Conservation (phyloP, 1,140 invertebrate species). For the Nebria ingens region DNA sequence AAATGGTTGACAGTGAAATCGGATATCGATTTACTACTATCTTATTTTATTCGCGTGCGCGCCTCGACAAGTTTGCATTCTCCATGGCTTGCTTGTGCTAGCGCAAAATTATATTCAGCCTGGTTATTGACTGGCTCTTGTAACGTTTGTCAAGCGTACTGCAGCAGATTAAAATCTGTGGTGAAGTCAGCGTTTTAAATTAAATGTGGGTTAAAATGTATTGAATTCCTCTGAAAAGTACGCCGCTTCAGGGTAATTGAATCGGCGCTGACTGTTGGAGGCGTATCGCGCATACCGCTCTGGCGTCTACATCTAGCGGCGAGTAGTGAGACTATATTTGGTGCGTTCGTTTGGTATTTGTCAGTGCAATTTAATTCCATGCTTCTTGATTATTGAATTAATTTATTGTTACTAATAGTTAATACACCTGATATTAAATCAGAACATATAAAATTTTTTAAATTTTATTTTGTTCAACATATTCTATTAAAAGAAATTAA, state of each 20-base stretch:
- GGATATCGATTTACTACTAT: constrained; percentile 2
- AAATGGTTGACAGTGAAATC: neutral
- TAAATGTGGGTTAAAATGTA: constrained; percentile 6
- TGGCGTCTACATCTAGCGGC: neutral
- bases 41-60: neutral
- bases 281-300: too few species aligned
- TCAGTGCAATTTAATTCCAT: too few species aligned
- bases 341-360: neutral
- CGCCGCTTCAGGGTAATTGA: neutral
- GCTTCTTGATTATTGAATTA: too few species aligned
- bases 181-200: constrained; percentile 1
- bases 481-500: too few species aligned
- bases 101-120: neutral
- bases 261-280: neutral
- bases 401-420: too few species aligned
- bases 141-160: neutral
- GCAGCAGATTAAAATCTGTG: neutral
- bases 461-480: too few species aligned
- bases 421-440: too few species aligned
- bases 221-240: neutral
- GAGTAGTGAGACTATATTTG: neutral
- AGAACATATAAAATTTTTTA: too few species aligned
- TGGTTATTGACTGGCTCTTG: neutral
- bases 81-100: neutral
- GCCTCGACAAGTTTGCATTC: neutral